Base-by-base conservation (phyloP, 2,113 vertebrate species). In the Polypterus senegalus region DNA sequence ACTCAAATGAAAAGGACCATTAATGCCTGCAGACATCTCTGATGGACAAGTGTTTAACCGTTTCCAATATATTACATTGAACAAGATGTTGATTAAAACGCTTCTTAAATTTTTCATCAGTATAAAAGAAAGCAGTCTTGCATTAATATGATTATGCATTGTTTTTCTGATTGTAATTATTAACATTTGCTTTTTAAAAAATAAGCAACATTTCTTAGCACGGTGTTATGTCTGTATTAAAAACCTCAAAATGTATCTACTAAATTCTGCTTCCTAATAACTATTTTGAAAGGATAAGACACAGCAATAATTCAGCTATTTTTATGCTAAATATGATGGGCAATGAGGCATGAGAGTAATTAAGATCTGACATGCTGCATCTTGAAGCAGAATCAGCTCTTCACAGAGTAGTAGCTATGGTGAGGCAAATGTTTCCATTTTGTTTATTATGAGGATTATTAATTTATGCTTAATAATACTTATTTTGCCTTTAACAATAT, bases 281-380 rank as follows among this genome's bases (percentile, higher is more conserved):
- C 68, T 69, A 66, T 63, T 67, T 65, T 68, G 49, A 10, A 74
- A 65, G 54, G 65, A 56, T 73, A 70, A 77, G 79, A 70, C 69
- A 70, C 74, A 71, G 57, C 63, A 69, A 63, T 70, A 9, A 69
- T 69, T 73, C 67, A 63, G 47, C 60, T 74, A 63, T 65, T 75
- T 76, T 56, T 74, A 65, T 73, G 75, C 61, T 53, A 63, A 73
- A 71, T 73, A 6, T 65, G 61, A 70, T 74, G 54, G 57, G 55
- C 72, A 80, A 74, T 78, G 73, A 71, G 73, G 74, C 74, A 75
- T 70, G 61, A 69, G 69, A 71, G 58, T 64, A 58, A 71, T 73
- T 77, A 79, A 71, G 60, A 74, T 76, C 67, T 74, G 61, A 5
- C 67, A 79, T 71, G 63, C 59, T 69, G 61, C 75, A 71, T 77